Evolutionary conservation across 2,113 vertebrate species (phyloP).

Genomic region (Neogale vison): DNA sequence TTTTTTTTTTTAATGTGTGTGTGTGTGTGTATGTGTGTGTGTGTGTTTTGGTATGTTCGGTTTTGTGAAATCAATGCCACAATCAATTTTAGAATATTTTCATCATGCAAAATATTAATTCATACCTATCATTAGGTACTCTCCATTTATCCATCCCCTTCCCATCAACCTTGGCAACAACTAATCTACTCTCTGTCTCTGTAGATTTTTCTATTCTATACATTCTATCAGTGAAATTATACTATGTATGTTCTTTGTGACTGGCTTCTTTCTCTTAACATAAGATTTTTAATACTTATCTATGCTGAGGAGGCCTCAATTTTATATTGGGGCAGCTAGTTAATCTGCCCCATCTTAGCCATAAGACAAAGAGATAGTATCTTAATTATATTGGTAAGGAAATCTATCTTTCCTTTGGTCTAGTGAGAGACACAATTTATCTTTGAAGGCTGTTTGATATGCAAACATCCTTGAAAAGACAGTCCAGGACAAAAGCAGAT

Average conservation of each 20-base stretch:
- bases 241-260: neutral
- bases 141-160: neutral
- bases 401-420: neutral
- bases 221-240: neutral
- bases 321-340: neutral
- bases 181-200: neutral
- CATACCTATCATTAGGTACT: neutral
- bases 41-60: neutral
- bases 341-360: neutral
- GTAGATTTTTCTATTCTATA: neutral
- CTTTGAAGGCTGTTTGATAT: neutral
- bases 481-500: neutral
- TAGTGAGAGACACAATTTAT: neutral
- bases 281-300: neutral
- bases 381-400: neutral
- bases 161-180: neutral
- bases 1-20: neutral
- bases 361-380: neutral
- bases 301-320: neutral
- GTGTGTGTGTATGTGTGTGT: too few species aligned
- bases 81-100: neutral
- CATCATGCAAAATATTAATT: neutral
- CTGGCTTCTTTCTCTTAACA: neutral
- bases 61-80: neutral
- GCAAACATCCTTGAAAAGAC: neutral